Evolutionary conservation across 1,140 invertebrate genomes (phyloP).

Genomic region (Penaeus japonicus): DNA sequence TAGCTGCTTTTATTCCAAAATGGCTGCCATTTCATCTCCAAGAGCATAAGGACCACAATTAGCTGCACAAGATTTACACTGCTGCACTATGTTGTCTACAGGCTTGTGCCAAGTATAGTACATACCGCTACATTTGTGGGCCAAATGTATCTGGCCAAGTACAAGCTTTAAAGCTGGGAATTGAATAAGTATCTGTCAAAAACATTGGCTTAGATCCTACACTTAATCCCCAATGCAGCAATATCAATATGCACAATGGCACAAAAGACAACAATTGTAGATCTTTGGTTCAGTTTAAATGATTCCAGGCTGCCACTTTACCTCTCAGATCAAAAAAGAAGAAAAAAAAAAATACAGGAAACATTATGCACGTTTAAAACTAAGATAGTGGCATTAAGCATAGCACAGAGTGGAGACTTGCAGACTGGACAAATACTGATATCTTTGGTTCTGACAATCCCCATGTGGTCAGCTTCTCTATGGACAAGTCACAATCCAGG

Average conservation of each 20-base stretch:
- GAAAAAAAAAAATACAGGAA: constrained; percentile 25
- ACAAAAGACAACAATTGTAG: constrained; percentile 35
- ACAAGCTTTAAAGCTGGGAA: constrained; percentile 19
- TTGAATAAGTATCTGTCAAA: constrained; percentile 6
- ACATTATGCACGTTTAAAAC: constrained; percentile 48
- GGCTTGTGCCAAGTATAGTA: constrained; percentile 16
- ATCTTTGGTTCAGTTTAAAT: constrained; percentile 49
- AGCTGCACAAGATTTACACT: constrained; percentile 21
- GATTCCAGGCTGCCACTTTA: constrained; percentile 41
- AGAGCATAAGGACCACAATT: constrained; percentile 14
- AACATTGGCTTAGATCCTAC: not conserved
- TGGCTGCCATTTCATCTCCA: constrained; percentile 46
- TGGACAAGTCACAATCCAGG: constrained; percentile 50
- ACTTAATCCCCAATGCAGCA: constrained; percentile 1
- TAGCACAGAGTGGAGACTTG: constrained; percentile 54
- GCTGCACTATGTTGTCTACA: constrained; percentile 38
- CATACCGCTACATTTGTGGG: constrained; percentile 13
- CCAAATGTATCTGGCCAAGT: not conserved
- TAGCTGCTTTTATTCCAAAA: constrained; percentile 50
- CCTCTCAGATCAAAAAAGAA: constrained; percentile 31
- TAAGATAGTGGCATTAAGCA: constrained; percentile 43
- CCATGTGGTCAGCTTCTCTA: constrained; percentile 52
- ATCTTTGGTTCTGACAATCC: constrained; percentile 57
- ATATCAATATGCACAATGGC: constrained; percentile 20
- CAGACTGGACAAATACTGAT: constrained; percentile 56